These are phyloP conservation scores for Seira sanloemensis DNA, from an alignment of 2,888 invertebrate species.

Conservation along the genomic window DNA sequence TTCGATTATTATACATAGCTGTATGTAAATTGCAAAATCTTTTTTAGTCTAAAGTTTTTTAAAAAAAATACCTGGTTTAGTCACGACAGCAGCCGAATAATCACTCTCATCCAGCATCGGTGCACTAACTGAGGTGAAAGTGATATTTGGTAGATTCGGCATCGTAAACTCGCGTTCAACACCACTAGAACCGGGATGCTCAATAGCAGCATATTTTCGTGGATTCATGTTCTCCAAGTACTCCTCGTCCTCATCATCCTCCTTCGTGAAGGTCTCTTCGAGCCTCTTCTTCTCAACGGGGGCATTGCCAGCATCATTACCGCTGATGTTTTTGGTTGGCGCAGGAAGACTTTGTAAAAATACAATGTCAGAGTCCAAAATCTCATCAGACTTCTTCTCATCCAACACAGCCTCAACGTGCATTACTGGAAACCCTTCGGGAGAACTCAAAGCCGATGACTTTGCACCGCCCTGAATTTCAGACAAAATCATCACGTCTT, in stretches of 20 bases:
- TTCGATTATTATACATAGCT: background rate
- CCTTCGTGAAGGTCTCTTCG: background rate
- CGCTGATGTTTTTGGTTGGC: background rate
- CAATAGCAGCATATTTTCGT: background rate
- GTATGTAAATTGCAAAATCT: background rate
- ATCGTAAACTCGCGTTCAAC: too few relatives aligned
- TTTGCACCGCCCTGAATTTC: background rate
- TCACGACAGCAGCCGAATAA: too few relatives aligned
- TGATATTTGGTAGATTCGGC: too few relatives aligned
- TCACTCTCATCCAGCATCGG: too few relatives aligned
- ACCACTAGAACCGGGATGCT: too few relatives aligned
- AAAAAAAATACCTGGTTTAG: too few relatives aligned
- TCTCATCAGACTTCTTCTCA: too few relatives aligned
- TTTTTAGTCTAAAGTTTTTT: too few relatives aligned
- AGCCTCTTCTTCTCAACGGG: background rate
- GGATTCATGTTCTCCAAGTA: background rate
- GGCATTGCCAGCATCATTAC: background rate
- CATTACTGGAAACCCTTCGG: too few relatives aligned
- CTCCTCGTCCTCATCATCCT: background rate
- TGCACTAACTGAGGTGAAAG: too few relatives aligned
- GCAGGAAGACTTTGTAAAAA: background rate
- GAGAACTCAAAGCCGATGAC: background rate
- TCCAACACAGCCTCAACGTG: too few relatives aligned
- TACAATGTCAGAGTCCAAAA: background rate
- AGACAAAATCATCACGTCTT: background rate